Evolutionary conservation across 2,113 vertebrate genomes (phyloP).

Genomic region (Zosterops pallidus): DNA sequence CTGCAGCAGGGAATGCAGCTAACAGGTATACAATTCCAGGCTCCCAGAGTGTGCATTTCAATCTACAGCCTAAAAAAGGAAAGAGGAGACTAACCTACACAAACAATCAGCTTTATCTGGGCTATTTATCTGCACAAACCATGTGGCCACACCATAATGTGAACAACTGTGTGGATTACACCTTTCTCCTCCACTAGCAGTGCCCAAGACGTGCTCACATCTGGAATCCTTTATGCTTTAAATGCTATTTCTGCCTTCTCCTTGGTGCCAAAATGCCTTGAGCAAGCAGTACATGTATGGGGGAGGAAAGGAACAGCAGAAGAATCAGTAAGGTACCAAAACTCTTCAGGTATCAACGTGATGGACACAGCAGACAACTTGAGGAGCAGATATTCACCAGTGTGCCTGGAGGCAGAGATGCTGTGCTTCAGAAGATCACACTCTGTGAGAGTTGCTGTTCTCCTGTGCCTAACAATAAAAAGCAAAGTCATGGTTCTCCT

Average conservation of each 20-base stretch:
- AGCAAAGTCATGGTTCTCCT: background rate
- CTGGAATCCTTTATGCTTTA: constrained; percentile 7
- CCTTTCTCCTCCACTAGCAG: background rate
- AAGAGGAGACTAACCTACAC: background rate
- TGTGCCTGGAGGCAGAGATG: background rate
- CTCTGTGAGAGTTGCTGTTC: background rate
- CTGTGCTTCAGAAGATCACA: background rate
- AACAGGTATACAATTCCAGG: constrained; percentile 1
- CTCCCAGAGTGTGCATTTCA: constrained; percentile 31
- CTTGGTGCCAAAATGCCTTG: background rate
- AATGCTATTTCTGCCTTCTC: background rate
- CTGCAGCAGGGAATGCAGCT: background rate
- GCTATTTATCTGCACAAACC: background rate
- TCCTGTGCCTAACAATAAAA: background rate
- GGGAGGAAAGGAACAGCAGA: background rate
- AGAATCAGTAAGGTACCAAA: background rate
- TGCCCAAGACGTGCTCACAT: background rate
- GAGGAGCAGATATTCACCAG: background rate
- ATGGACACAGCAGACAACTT: background rate
- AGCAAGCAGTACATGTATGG: background rate
- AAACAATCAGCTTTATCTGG: constrained; percentile 12
- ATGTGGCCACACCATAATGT: background rate
- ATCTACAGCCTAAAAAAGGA: background rate
- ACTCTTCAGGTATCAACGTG: background rate
- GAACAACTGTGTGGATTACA: background rate